Evolutionary conservation across 1,140 invertebrate genomes (phyloP), one percentile per base, ranked within the genome.

Genomic region (Calephelis virginiensis): DNA sequence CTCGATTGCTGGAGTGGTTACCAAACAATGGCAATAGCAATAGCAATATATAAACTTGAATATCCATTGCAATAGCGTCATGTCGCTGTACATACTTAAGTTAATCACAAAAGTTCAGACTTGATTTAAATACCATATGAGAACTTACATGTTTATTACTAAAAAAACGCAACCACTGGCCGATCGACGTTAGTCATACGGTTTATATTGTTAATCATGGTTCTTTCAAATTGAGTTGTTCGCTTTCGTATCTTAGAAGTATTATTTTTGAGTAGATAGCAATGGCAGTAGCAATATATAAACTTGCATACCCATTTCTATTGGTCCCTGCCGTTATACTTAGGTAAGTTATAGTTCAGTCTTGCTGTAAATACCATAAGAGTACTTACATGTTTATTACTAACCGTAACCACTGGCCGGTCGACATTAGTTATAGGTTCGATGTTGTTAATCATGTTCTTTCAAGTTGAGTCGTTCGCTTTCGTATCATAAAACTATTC

Each of bases 401-500:
- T 56, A 37, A 56, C 17, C 12, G 53, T 56, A 56, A 56, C 53
- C 28, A 56, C 53, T 56, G 28, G 53, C 53, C 53, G 37, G 53
- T 56, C 14, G 7, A 28, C 53, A 56, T 56, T 56, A 56, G 53
- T 56, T 56, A 56, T 56, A 37, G 17, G 53, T 56, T 56, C 53
- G 53, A 56, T 56, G 53, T 59, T 59, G 53, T 59, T 59, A 59
- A 59, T 59, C 37, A 59, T 38, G 56, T 59, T 37, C 40, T 43
- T 43, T 43, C 37, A 59, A 59, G 37, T 59, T 59, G 56, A 59
- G 56, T 40, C n/a, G 56, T 59, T n/a, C 56, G 56, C 56, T 59
- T 28, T 59, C 56, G 56, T 59, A 59, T 38, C 56, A 59, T 59
- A 59, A 59, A 59, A 59, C 56, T 40, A 59, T 59, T 59, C 63